Evolutionary conservation across 2,888 invertebrate species (phyloP).

Genomic region (Mythimna loreyi): DNA sequence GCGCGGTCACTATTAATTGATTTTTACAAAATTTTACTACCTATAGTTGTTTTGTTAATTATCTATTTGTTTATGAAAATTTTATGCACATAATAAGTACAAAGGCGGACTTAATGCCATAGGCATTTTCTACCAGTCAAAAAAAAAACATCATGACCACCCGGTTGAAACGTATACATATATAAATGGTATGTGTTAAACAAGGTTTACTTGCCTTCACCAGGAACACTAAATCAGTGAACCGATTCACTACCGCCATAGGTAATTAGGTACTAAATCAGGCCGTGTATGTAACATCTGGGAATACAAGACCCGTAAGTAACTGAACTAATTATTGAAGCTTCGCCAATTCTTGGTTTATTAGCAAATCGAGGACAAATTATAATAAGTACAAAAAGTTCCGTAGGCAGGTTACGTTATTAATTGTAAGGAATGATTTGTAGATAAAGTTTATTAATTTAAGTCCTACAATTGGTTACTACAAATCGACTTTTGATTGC

Average conservation of each 20-base stretch:
- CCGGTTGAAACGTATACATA: no score
- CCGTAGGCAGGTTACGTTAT: not conserved
- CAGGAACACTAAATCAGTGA: not conserved
- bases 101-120: no score
- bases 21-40: no score
- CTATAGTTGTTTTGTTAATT: no score
- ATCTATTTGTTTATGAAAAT: no score
- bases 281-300: constrained; percentile 21
- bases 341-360: constrained; percentile 25
- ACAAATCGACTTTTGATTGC: not conserved
- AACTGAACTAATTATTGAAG: constrained; percentile 36
- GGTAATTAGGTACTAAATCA: constrained; percentile 37
- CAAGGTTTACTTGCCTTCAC: not conserved
- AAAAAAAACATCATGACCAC: no score
- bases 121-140: no score
- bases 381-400: constrained; percentile 1
- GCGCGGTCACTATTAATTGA: no score
- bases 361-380: constrained; percentile 25
- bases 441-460: not conserved
- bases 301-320: constrained; percentile 20
- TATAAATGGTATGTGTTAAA: not conserved
- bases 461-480: constrained; percentile 5
- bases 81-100: no score
- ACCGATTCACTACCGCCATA: not conserved
- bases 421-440: constrained; percentile 18